A percentile compares a stretch with the other conserved stretches of the same genome.
Conservation (phyloP, 92 coral and sea anemone genomes). For the Hydrozoanthus gracilis region DNA sequence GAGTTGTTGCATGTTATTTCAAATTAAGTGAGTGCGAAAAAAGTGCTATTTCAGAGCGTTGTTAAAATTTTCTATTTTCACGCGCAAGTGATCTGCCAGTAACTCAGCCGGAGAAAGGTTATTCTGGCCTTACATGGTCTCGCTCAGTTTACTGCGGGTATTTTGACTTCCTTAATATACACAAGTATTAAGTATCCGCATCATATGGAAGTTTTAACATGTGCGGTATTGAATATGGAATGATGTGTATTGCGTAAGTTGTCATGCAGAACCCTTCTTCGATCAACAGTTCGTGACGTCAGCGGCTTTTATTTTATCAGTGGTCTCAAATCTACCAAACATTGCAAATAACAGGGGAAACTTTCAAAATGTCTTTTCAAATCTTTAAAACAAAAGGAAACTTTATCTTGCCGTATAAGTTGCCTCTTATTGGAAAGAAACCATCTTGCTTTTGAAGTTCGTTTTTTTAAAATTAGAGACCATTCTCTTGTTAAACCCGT, state of each 20-base stretch:
- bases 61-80: neutral
- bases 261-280: neutral
- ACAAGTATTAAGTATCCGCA: too few relatives aligned
- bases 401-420: too few relatives aligned
- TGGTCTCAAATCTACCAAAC: neutral
- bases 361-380: too few relatives aligned
- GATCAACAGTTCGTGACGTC: conserved; percentile 25
- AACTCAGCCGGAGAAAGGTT: neutral
- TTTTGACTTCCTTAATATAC: neutral
- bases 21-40: conserved; percentile 6
- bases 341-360: neutral
- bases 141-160: neutral
- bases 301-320: conserved; percentile 10
- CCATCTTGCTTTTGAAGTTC: too few relatives aligned
- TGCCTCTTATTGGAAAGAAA: too few relatives aligned
- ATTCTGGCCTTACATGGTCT: neutral
- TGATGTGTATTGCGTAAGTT: conserved; percentile 18
- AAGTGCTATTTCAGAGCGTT: neutral
- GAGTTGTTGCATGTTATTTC: conserved; percentile 28
- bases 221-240: neutral
- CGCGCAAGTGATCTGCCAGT: neutral
- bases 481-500: too few relatives aligned
- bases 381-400: too few relatives aligned
- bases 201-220: neutral
- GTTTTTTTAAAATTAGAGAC: too few relatives aligned